Conservation (phyloP, 2,113 vertebrate species). For the Sapayoa aenigma region DNA sequence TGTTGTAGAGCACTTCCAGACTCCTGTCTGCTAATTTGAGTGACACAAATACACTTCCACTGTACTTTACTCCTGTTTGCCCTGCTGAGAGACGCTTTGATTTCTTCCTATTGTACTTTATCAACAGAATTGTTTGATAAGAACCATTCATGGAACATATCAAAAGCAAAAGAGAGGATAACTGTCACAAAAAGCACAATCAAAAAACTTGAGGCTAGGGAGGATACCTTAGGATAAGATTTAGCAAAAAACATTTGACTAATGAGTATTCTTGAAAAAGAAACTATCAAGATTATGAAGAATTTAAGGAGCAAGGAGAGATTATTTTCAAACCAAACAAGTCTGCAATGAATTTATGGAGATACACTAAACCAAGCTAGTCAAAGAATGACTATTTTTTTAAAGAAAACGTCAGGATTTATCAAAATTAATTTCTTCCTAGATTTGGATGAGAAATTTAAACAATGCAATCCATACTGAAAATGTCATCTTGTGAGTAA, state of each 20-base stretch:
- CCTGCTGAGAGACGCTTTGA: not conserved
- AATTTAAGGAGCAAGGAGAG: not conserved
- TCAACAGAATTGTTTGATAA: conserved; percentile 41
- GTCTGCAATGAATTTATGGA: not conserved
- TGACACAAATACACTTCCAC: conserved; percentile 11
- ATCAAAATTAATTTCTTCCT: not conserved
- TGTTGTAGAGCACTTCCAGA: not conserved
- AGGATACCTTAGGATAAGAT: not conserved
- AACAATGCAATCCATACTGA: not conserved
- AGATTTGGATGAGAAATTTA: not conserved
- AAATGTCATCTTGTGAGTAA: not conserved
- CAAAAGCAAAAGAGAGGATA: conserved; percentile 7
- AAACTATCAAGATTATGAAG: not conserved
- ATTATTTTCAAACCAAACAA: conserved; percentile 16
- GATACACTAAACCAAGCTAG: not conserved
- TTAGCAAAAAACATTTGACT: not conserved
- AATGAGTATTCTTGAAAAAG: conserved; percentile 16
- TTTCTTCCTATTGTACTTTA: conserved; percentile 34
- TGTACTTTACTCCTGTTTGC: conserved; percentile 31
- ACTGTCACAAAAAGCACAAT: not conserved
- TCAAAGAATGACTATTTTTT: not conserved
- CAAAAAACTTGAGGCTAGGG: not conserved
- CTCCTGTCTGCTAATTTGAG: conserved; percentile 32
- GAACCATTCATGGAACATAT: not conserved
- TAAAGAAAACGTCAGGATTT: not conserved